These are phyloP conservation scores for Propithecus deckenii DNA, from an alignment of 2,797 vertebrate genomes.

Conservation along the genomic window DNA sequence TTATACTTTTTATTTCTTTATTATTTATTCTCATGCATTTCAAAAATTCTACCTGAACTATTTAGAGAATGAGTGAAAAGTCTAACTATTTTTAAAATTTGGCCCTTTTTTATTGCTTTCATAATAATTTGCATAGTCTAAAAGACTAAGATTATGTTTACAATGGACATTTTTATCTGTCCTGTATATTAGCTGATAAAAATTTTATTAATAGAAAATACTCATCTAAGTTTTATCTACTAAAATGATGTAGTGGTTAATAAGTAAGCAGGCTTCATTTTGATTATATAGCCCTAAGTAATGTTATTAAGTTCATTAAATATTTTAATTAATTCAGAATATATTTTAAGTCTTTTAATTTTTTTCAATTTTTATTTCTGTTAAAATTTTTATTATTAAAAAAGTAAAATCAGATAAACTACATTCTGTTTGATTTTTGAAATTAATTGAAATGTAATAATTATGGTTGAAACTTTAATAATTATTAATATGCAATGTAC, in stretches of 20 bases:
- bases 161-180: background rate
- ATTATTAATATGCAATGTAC: background rate
- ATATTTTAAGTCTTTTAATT: background rate
- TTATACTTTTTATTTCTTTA: background rate
- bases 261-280: background rate
- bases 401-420: background rate
- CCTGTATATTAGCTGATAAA: background rate
- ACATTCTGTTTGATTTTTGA: background rate
- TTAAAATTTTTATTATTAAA: background rate
- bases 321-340: background rate
- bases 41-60: background rate
- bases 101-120: background rate
- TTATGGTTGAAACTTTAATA: background rate
- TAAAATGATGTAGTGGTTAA: background rate
- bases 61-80: background rate
- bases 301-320: background rate
- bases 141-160: background rate
- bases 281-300: background rate
- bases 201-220: background rate
- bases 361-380: background rate
- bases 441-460: background rate
- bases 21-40: background rate
- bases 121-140: background rate
- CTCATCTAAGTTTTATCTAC: background rate
- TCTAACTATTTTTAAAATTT: background rate